Evolutionary conservation across 2,888 invertebrate genomes (phyloP).

Genomic region (Ctenicera cuprea): DNA sequence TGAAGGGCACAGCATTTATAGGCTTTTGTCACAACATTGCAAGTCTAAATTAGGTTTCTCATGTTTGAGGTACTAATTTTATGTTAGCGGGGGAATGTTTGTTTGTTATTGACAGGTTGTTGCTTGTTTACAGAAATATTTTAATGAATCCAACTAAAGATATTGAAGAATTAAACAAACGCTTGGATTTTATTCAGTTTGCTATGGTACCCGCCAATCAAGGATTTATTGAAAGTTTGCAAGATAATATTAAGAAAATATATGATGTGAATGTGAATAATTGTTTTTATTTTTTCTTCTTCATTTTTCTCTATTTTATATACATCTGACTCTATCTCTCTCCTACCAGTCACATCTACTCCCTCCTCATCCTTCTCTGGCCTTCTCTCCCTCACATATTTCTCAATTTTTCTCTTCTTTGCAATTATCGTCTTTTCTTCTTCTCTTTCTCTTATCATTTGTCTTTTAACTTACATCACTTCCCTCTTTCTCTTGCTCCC

Average conservation of each 20-base stretch:
- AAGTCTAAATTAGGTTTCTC: constrained; percentile 81
- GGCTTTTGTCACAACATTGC: constrained; percentile 79
- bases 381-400: no score
- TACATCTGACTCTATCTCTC: no score
- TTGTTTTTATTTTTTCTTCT: no score
- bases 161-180: constrained; percentile 75
- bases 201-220: constrained; percentile 79
- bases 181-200: constrained; percentile 83
- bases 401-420: no score
- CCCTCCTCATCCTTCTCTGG: no score
- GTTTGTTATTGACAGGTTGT: no score
- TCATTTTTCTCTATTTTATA: no score
- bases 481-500: no score
- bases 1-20: constrained; percentile 85
- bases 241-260: constrained; percentile 77
- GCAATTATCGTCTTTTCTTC: neutral
- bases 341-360: no score
- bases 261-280: constrained; percentile 78
- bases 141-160: constrained; percentile 84
- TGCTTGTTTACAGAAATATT: constrained; percentile 74
- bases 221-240: constrained; percentile 78
- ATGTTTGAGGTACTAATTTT: constrained; percentile 75
- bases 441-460: constrained; percentile 15
- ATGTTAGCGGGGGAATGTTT: neutral
- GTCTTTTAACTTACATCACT: no score